Evolutionary conservation across 2,113 vertebrate genomes (phyloP).

Genomic region (Eira barbara): DNA sequence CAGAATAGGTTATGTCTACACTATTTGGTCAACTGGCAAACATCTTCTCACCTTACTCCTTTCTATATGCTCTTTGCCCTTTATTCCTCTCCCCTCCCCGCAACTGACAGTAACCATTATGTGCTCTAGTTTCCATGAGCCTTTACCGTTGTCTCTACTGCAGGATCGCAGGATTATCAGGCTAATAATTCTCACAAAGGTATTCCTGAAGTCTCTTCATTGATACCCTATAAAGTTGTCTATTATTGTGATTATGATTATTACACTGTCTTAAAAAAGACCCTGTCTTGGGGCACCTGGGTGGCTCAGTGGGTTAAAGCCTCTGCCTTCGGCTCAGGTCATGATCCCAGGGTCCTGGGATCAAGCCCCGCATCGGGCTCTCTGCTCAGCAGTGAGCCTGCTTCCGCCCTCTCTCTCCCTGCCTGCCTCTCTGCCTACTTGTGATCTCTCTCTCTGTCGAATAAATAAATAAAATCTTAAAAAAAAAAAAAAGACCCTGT

Average conservation of each 20-base stretch:
- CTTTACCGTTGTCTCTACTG: background rate
- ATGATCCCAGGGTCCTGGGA: too few species aligned
- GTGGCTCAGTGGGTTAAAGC: too few species aligned
- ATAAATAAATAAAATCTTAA: too few species aligned
- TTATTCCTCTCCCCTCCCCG: background rate
- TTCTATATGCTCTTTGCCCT: background rate
- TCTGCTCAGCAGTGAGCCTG: too few species aligned
- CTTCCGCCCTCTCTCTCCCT: too few species aligned
- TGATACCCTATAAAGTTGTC: background rate
- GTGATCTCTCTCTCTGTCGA: too few species aligned
- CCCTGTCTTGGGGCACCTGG: too few species aligned
- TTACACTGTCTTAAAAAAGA: background rate
- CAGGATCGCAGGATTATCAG: too few species aligned
- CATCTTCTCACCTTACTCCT: background rate
- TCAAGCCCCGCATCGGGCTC: too few species aligned
- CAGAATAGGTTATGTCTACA: background rate
- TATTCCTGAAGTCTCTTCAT: background rate
- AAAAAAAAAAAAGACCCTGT: background rate
- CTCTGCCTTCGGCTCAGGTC: too few species aligned
- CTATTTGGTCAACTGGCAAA: background rate
- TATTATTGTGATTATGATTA: background rate
- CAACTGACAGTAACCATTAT: background rate
- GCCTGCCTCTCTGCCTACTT: too few species aligned
- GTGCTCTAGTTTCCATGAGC: too few species aligned
- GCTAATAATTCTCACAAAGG: background rate